Percentiles rank a stretch among this genome's conserved stretches.
Conservation (phyloP, 2,113 vertebrate species). For the Canis aureus region DNA sequence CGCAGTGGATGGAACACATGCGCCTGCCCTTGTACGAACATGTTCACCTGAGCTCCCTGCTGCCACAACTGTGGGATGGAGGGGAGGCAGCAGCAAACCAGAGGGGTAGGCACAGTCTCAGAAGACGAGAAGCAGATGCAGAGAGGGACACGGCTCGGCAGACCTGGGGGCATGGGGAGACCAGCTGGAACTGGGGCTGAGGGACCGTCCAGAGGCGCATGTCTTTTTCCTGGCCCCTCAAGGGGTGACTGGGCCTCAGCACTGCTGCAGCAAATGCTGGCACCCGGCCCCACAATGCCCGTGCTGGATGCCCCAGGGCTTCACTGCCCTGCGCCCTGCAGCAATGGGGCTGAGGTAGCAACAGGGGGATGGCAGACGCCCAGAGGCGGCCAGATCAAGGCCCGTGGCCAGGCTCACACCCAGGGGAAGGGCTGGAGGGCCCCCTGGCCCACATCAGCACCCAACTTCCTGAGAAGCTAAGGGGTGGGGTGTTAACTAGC, state of each 20-base stretch:
- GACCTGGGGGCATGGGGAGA: too few relatives aligned
- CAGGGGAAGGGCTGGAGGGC: neutral
- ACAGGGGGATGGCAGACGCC: too few relatives aligned
- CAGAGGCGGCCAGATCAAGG: too few relatives aligned
- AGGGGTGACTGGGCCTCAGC: neutral
- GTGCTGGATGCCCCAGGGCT: too few relatives aligned
- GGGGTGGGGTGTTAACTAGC: neutral
- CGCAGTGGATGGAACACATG: fast-evolving
- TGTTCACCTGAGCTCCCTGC: neutral
- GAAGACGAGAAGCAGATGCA: neutral
- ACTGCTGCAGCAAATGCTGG: neutral
- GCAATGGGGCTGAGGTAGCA: too few relatives aligned
- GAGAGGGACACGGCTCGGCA: fast-evolving
- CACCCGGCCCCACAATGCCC: too few relatives aligned
- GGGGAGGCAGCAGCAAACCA: neutral
- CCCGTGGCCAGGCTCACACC: neutral
- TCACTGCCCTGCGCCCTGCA: too few relatives aligned
- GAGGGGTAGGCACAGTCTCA: neutral
- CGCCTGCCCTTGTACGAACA: neutral
- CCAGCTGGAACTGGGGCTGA: neutral
- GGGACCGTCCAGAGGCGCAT: neutral
- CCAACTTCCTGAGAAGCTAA: neutral
- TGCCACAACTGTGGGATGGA: fast-evolving
- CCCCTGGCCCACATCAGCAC: neutral
- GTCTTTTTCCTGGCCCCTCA: neutral